Evolutionary conservation across 2,113 vertebrate genomes (phyloP).

Genomic region (Halcyon malimbica): DNA sequence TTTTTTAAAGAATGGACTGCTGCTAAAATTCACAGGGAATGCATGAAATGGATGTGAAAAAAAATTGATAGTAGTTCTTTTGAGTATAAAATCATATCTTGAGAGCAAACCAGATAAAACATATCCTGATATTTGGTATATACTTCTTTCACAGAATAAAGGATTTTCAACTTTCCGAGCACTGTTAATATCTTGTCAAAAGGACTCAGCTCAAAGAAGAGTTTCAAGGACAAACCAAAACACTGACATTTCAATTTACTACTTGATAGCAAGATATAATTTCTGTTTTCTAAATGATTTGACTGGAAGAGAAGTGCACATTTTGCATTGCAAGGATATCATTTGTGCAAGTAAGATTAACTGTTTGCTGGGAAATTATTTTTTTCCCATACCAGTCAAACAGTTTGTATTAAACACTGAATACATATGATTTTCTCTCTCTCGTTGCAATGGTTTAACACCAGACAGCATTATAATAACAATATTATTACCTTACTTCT

Average conservation of each 20-base stretch:
- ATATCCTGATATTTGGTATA: neutral
- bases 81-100: neutral
- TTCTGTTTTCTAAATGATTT: slow-evolving; percentile 41
- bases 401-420: neutral
- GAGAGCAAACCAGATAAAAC: neutral
- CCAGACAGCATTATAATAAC: neutral
- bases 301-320: neutral
- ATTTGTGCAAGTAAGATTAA: slow-evolving; percentile 9
- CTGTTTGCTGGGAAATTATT: neutral
- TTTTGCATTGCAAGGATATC: slow-evolving; percentile 9
- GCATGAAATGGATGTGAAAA: neutral
- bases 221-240: slow-evolving; percentile 23
- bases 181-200: slow-evolving; percentile 38
- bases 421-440: neutral
- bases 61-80: neutral
- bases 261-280: slow-evolving; percentile 6
- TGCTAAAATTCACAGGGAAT: slow-evolving; percentile 25
- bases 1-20: neutral
- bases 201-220: slow-evolving; percentile 20
- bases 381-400: neutral
- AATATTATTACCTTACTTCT: neutral
- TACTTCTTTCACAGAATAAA: neutral
- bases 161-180: slow-evolving; percentile 19
- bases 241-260: slow-evolving; percentile 41
- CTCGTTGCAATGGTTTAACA: neutral